These are phyloP conservation scores for Onthophagus taurus DNA, from an alignment of 1,140 invertebrate genomes.

Conservation along the genomic window DNA sequence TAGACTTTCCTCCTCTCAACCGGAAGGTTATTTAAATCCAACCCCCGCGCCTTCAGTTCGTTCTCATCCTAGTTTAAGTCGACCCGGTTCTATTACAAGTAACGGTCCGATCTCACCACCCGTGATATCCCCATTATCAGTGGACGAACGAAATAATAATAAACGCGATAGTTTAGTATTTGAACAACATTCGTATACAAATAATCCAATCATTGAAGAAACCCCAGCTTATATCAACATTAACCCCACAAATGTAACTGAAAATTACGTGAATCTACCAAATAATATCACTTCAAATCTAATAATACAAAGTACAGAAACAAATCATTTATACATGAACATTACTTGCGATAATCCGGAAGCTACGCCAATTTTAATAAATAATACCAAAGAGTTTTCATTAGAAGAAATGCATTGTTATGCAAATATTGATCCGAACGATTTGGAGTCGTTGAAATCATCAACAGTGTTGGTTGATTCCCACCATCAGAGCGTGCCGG, in stretches of 20 bases:
- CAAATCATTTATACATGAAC: constrained; percentile 51
- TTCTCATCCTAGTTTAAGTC: constrained; percentile 18
- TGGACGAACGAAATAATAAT: constrained; percentile 34
- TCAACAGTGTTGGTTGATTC: constrained; percentile 27
- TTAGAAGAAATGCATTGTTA: constrained; percentile 42
- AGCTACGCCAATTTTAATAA: too few species aligned
- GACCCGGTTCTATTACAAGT: constrained; percentile 28
- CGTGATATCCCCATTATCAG: constrained; percentile 22
- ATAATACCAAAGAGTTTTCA: constrained; percentile 17
- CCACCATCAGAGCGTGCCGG: constrained; percentile 34
- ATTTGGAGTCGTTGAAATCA: constrained; percentile 43
- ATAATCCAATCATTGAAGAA: constrained; percentile 22
- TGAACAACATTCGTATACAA: constrained; percentile 25
- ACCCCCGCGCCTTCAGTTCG: constrained; percentile 15
- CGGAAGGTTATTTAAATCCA: constrained; percentile 30
- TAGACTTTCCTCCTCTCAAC: constrained; percentile 19
- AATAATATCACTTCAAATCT: constrained; percentile 18
- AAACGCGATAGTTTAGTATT: constrained; percentile 25
- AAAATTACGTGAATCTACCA: constrained; percentile 8
- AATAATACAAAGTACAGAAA: constrained; percentile 9
- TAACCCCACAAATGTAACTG: constrained; percentile 20
- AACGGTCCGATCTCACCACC: constrained; percentile 30
- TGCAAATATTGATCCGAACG: constrained; percentile 54
- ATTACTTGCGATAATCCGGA: constrained; percentile 28
- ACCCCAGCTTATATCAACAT: constrained; percentile 37